phyloP scores from a whole-genome alignment of 2,113 vertebrate genomes.

The Rhagologus leucostigma region DNA sequence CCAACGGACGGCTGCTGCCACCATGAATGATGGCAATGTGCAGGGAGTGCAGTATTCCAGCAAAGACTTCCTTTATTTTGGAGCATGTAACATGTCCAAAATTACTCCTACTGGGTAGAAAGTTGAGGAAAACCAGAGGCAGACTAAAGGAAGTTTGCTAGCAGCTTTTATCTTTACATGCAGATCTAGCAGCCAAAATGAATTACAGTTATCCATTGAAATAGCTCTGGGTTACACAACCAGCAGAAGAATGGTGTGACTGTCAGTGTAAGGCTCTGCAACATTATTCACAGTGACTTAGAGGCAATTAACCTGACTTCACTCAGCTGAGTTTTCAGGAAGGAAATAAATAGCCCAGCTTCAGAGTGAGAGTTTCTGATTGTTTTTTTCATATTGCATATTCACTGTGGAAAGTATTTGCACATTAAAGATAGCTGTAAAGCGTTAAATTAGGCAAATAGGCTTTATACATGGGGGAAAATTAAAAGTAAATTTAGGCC shows the following conservation, averaged over 20 bases:
- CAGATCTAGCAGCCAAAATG: conserved; percentile 51
- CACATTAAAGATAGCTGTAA: conserved; percentile 30
- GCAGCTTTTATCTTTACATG: conserved; percentile 31
- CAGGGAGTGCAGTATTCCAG: conserved; percentile 7
- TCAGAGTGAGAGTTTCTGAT: conserved; percentile 7
- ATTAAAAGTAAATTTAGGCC: not conserved
- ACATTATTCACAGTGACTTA: conserved; percentile 39
- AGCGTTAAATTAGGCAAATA: conserved; percentile 36
- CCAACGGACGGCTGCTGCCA: not conserved
- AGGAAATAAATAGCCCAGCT: conserved; percentile 17
- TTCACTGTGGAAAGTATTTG: conserved; percentile 29
- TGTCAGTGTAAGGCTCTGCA: conserved; percentile 35
- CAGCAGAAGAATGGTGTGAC: conserved; percentile 30
- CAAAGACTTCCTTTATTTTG: not conserved
- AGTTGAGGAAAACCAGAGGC: conserved; percentile 13
- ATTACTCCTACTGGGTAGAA: not conserved
- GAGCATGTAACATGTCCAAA: not conserved
- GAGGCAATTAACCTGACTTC: conserved; percentile 51
- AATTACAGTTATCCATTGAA: conserved; percentile 46
- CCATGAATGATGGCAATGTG: not conserved
- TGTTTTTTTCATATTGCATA: not conserved
- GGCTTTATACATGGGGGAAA: not conserved
- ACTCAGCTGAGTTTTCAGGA: conserved; percentile 26
- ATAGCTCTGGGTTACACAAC: conserved; percentile 17
- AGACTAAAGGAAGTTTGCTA: conserved; percentile 4